Percentiles rank a stretch among this genome's conserved stretches.
phyloP scores from a whole-genome alignment of 1,140 invertebrate genomes.

The Drosophila lacertosa region DNA sequence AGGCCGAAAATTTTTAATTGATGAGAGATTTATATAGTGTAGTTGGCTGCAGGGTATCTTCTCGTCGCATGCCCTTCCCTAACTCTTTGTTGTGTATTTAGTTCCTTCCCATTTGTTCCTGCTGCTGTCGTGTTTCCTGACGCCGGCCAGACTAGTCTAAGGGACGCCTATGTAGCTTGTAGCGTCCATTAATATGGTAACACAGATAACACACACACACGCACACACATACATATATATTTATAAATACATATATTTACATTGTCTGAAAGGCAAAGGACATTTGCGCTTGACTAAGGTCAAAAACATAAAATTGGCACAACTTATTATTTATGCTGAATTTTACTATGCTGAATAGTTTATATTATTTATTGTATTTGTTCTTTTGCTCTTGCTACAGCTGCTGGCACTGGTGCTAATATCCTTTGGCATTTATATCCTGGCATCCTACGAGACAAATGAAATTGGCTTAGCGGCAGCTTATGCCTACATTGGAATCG shows the following conservation, averaged over 20 bases:
- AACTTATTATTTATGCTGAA: constrained; percentile 4
- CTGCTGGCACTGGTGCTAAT: constrained; percentile 71
- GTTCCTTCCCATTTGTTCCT: background rate
- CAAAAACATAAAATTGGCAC: constrained; percentile 28
- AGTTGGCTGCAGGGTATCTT: background rate
- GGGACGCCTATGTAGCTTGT: constrained; percentile 45
- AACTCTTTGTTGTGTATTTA: background rate
- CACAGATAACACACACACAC: constrained; percentile 1
- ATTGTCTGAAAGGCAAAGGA: background rate
- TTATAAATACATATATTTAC: background rate
- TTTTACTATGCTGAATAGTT: background rate
- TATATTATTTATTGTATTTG: constrained; percentile 5
- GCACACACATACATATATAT: background rate
- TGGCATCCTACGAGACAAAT: constrained; percentile 62
- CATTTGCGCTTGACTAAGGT: constrained; percentile 34
- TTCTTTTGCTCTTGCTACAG: constrained; percentile 41
- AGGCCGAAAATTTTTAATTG: no score
- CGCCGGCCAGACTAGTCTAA: constrained; percentile 64
- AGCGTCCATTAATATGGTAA: constrained; percentile 11
- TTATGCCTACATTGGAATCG: constrained; percentile 55
- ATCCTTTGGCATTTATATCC: constrained; percentile 68
- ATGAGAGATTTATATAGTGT: no score
- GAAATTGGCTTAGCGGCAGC: constrained; percentile 35
- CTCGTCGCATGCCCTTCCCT: background rate
- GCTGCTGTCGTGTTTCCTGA: constrained; percentile 23